Evolutionary conservation across 2,888 invertebrate species (phyloP).

Genomic region (Pseudococcus longispinus): DNA sequence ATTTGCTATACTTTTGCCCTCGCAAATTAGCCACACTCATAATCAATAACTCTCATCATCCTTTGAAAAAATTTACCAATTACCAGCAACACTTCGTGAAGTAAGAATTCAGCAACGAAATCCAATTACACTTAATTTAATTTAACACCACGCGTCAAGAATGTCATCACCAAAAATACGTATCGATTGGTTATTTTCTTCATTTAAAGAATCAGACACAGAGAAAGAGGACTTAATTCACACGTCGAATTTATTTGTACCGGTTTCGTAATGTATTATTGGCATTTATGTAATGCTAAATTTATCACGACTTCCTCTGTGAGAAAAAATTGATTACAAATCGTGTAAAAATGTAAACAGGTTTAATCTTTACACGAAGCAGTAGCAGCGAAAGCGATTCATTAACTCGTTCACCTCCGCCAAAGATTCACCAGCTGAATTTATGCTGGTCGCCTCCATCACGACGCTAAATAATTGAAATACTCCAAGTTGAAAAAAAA

Average conservation of each 20-base stretch:
- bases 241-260: not conserved
- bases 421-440: not conserved
- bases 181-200: not conserved
- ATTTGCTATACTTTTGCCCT: not conserved
- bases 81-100: not conserved
- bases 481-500: not conserved
- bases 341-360: slow-evolving; percentile 14
- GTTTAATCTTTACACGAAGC: not conserved
- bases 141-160: not conserved
- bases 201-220: not conserved
- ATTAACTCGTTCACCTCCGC: not conserved
- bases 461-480: not conserved
- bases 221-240: not conserved
- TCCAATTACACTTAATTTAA: not conserved
- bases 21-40: not conserved
- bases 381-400: not conserved
- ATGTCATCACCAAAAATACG: not conserved
- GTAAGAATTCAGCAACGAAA: not conserved
- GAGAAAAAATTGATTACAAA: slow-evolving; percentile 24
- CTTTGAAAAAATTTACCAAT: not conserved
- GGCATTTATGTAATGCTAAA: not conserved
- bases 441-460: not conserved
- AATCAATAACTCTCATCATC: not conserved
- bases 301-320: slow-evolving; percentile 1
- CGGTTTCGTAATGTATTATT: slow-evolving; percentile 7